Evolutionary conservation across 2,888 invertebrate genomes (phyloP), one percentile per base, ranked within the genome.

Genomic region (Drosophila austrosaltans): DNA sequence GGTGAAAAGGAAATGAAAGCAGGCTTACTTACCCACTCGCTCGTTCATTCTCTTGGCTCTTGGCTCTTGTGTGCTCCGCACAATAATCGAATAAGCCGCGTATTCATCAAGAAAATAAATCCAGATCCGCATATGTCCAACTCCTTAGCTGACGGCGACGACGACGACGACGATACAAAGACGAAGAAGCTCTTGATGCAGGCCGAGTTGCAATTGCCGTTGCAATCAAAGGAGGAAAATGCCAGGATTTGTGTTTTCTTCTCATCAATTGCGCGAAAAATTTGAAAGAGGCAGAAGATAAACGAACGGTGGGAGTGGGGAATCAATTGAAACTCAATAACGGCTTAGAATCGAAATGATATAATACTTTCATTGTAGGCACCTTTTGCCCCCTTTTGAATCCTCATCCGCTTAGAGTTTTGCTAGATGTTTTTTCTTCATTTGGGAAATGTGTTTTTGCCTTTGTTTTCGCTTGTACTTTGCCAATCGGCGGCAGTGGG

Each of bases 41-140:
- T 48, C 48, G 25, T 25, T 25, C 48, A 40, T 20, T 48, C 44
- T 8, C 8, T 25, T 25, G 48, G 10, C 48, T 25, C 25, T 25
- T 48, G 48, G 10, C 48, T 48, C 48, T 48, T 48, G 25, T 42
- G 39, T 42, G 59, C 48, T 32, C 60, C 56, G 70, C 72, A 74
- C 72, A 88, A 88, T 84, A 88, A 88, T 83, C 83, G 87, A 86
- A 86, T 84, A 84, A 84, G 89, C 87, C 89, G 83, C 81, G 79
- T 56, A 84, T 88, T 84, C 83, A 84, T 81, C 64, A 88, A 81
- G 78, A 78, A 57, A 78, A 88, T 88, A 88, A 84, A 84, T 84
- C 83, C 83, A 86, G 88, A 88, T 84, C 83, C 83, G 84, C 87
- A 88, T 75, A 86, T 88, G 81, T 77, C 75, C 63, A 64, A 58